Conservation (phyloP, 2,113 vertebrate species). For the Etia nguti region DNA sequence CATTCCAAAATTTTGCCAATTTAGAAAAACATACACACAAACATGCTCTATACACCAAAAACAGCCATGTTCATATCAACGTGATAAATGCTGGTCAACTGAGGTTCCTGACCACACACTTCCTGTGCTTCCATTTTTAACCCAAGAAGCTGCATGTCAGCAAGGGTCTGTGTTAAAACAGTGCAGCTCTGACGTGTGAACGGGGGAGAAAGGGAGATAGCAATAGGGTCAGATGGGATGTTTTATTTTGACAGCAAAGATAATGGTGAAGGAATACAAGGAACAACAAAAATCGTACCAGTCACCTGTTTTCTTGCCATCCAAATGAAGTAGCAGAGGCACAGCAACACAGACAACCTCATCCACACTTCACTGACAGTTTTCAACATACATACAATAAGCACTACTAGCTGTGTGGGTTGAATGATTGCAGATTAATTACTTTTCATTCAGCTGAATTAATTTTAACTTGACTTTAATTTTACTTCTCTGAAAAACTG, state of each 20-base stretch:
- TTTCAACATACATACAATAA: background rate
- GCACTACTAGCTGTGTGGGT: background rate
- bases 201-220: background rate
- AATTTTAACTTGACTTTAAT: background rate
- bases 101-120: slow-evolving; percentile 9
- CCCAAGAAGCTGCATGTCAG: background rate
- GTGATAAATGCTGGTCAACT: slow-evolving; percentile 15
- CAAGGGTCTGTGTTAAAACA: background rate
- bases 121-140: slow-evolving; percentile 17
- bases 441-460: background rate
- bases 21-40: background rate
- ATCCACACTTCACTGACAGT: background rate
- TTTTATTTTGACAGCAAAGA: background rate
- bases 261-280: background rate
- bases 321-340: background rate
- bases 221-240: background rate
- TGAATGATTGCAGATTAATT: background rate
- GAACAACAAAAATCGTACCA: background rate
- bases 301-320: background rate
- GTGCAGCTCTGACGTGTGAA: background rate
- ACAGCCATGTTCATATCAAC: background rate
- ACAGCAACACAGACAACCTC: background rate
- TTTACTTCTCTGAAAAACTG: background rate
- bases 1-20: background rate
- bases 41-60: background rate